phyloP scores from a whole-genome alignment of 2,113 vertebrate genomes.

The Archocentrus centrarchus region DNA sequence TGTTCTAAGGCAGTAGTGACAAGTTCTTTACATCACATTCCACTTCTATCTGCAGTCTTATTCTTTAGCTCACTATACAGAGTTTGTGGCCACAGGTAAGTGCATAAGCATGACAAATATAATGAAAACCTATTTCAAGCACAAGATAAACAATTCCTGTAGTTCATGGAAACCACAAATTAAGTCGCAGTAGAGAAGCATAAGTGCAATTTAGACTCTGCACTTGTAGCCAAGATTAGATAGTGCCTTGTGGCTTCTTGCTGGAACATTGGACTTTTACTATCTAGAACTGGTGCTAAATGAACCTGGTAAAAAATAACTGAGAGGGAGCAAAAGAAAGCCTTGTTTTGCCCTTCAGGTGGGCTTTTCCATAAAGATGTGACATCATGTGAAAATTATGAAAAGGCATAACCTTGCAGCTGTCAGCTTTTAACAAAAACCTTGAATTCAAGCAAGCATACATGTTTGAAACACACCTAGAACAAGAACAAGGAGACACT shows the following conservation, averaged over 20 bases:
- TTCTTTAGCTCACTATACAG: neutral
- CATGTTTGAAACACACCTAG: neutral
- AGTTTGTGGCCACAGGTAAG: conserved; percentile 5
- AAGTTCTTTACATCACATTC: neutral
- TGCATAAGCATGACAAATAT: neutral
- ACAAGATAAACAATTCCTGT: neutral
- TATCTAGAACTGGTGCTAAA: conserved; percentile 1
- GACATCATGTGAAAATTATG: neutral
- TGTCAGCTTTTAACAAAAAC: neutral
- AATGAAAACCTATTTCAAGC: neutral
- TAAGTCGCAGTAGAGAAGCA: neutral
- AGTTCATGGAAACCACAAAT: conserved; percentile 1
- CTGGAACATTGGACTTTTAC: neutral
- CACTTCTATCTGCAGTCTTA: neutral
- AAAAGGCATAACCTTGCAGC: neutral
- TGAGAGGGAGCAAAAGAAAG: neutral
- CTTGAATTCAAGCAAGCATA: neutral
- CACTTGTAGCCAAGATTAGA: neutral
- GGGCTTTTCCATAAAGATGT: conserved; percentile 1
- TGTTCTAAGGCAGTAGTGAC: neutral
- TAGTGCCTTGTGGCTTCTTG: neutral
- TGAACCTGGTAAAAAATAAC: neutral
- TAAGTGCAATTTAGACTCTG: neutral
- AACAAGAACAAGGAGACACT: neutral
- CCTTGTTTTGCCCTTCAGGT: neutral